A percentile compares a stretch with the other conserved stretches of the same genome.
These are phyloP conservation scores for Euzophera pinguis DNA, from an alignment of 2,888 invertebrate species.

Conservation along the genomic window DNA sequence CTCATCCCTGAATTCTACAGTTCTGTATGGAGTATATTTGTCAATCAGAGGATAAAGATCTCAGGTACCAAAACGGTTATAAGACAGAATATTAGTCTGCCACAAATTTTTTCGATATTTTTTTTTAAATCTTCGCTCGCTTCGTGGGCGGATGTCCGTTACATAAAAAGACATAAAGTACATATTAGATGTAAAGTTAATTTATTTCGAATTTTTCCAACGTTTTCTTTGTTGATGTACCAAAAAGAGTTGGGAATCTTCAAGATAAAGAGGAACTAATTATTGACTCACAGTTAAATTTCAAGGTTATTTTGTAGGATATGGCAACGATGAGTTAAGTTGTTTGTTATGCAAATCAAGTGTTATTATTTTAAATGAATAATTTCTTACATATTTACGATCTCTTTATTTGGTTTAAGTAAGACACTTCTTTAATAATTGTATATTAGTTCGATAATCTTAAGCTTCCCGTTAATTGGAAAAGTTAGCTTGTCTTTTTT, in stretches of 20 bases:
- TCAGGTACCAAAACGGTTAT: too few relatives aligned
- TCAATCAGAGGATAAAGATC: too few relatives aligned
- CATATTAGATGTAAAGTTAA: background rate
- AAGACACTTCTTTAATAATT: too few relatives aligned
- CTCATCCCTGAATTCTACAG: too few relatives aligned
- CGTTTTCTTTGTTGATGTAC: too few relatives aligned
- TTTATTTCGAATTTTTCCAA: background rate
- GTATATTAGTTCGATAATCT: too few relatives aligned
- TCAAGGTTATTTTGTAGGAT: background rate
- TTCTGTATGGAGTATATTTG: too few relatives aligned
- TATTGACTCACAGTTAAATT: background rate
- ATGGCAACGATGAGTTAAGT: constrained; percentile 2
- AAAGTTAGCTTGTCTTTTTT: too few relatives aligned
- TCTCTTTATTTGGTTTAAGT: too few relatives aligned
- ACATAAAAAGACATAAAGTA: background rate
- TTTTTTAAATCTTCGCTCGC: too few relatives aligned
- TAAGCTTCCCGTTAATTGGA: too few relatives aligned
- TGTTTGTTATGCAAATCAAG: constrained; percentile 6
- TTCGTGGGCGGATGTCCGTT: constrained; percentile 7
- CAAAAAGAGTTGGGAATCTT: background rate
- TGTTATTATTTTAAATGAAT: constrained; percentile 4
- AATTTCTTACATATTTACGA: background rate
- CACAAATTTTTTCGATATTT: background rate
- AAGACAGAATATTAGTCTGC: background rate
- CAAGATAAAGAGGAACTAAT: background rate